These are phyloP conservation scores for Rhea pennata DNA, from an alignment of 2,113 vertebrate genomes.

Conservation along the genomic window DNA sequence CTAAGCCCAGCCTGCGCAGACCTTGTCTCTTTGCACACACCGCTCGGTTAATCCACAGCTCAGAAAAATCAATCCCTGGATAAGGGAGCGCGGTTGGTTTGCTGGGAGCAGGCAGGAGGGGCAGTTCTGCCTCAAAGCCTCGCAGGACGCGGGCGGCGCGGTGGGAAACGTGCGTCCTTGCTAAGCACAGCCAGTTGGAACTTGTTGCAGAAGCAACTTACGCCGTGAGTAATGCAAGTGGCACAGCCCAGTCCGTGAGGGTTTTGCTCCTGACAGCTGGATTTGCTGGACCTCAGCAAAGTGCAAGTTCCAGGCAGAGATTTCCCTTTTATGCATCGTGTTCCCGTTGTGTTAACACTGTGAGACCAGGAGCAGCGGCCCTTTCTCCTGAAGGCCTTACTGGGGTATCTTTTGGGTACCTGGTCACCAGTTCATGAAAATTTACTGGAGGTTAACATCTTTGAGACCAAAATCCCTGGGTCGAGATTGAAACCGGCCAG, in stretches of 20 bases:
- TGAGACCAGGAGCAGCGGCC: not conserved
- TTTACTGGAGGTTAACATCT: not conserved
- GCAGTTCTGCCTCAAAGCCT: not conserved
- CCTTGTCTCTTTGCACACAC: not conserved
- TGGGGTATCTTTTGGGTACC: not conserved
- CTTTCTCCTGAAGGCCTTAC: not conserved
- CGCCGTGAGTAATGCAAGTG: not conserved
- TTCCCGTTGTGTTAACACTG: fast-evolving
- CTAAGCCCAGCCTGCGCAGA: not conserved
- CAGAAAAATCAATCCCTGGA: not conserved
- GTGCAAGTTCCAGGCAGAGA: not conserved
- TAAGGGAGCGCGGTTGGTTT: not conserved
- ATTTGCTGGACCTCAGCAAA: not conserved
- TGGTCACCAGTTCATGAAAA: not conserved
- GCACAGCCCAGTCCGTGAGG: fast-evolving
- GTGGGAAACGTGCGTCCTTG: fast-evolving
- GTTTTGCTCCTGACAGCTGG: not conserved
- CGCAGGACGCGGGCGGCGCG: fast-evolving
- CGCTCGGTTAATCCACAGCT: not conserved
- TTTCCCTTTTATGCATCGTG: not conserved
- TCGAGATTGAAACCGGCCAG: constrained; percentile 24
- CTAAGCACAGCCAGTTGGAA: not conserved
- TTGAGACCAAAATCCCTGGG: not conserved
- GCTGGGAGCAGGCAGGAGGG: not conserved
- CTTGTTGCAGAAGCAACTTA: not conserved